Evolutionary conservation across 2,888 invertebrate species (phyloP).

Genomic region (Timema podura): DNA sequence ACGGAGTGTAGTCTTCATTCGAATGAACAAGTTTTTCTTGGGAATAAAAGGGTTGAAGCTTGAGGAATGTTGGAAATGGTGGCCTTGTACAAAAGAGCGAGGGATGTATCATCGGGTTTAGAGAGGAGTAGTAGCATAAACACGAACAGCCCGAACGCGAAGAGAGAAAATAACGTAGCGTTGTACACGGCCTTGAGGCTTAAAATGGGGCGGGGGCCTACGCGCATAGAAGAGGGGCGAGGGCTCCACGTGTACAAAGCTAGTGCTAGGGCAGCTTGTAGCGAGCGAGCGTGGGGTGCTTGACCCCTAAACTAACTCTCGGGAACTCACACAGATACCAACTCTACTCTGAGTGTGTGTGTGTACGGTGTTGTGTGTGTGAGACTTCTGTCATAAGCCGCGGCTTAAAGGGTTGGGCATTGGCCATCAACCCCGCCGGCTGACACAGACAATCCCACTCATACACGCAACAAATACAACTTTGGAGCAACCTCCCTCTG

Average conservation of each 20-base stretch:
- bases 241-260: constrained; percentile 27
- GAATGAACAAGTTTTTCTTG: no score
- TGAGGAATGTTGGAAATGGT: neutral
- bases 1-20: no score
- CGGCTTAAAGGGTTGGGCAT: constrained; percentile 9
- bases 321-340: constrained; percentile 1
- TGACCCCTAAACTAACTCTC: constrained; percentile 25
- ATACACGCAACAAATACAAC: no score
- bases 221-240: constrained; percentile 23
- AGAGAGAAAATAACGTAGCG: constrained; percentile 24
- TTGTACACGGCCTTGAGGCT: constrained; percentile 25
- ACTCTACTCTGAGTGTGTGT: constrained; percentile 3
- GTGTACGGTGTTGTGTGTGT: neutral
- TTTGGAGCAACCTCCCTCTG: no score
- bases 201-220: constrained; percentile 28
- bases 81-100: constrained; percentile 11
- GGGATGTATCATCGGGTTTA: constrained; percentile 14
- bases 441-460: no score
- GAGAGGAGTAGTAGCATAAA: no score
- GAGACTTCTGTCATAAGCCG: neutral
- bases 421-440: constrained; percentile 11
- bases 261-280: constrained; percentile 23
- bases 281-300: constrained; percentile 26
- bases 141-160: neutral
- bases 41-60: neutral